phyloP scores from a whole-genome alignment of 2,797 vertebrate genomes.

The Chaenodraco wilsoni region DNA sequence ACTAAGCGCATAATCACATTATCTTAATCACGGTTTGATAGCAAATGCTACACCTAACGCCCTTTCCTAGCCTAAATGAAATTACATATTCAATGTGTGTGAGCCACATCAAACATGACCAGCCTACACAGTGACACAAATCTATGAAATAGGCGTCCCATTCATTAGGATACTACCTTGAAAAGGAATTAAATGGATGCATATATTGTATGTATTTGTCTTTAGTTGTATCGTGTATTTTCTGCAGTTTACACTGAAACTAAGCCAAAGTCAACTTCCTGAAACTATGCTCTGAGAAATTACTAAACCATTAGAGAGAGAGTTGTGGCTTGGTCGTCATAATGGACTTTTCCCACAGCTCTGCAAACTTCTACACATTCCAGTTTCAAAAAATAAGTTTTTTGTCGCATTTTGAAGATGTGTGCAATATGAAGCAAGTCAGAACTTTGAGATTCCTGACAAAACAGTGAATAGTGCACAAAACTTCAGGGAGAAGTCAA shows the following conservation, averaged over 20 bases:
- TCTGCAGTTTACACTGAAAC: background rate
- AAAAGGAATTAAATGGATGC: background rate
- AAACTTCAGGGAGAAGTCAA: background rate
- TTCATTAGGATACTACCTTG: background rate
- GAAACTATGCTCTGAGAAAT: background rate
- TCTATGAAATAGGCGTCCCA: no score
- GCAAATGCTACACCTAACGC: background rate
- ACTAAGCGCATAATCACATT: slow-evolving; percentile 22
- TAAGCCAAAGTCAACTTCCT: background rate
- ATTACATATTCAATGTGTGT: slow-evolving; percentile 1
- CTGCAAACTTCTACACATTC: slow-evolving; percentile 3
- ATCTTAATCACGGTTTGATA: slow-evolving; percentile 12
- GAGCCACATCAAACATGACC: background rate
- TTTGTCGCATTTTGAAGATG: background rate
- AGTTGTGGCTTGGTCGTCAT: background rate
- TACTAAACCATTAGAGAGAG: background rate
- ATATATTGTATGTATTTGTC: background rate
- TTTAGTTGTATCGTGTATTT: background rate
- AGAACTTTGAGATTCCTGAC: slow-evolving; percentile 3
- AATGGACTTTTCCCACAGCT: background rate
- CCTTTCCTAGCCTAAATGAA: slow-evolving; percentile 2
- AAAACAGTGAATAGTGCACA: background rate
- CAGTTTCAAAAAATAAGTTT: background rate
- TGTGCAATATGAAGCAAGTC: background rate
- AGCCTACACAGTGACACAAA: background rate